Evolutionary conservation across 1,140 invertebrate species (phyloP).

Genomic region (Episyrphus balteatus): DNA sequence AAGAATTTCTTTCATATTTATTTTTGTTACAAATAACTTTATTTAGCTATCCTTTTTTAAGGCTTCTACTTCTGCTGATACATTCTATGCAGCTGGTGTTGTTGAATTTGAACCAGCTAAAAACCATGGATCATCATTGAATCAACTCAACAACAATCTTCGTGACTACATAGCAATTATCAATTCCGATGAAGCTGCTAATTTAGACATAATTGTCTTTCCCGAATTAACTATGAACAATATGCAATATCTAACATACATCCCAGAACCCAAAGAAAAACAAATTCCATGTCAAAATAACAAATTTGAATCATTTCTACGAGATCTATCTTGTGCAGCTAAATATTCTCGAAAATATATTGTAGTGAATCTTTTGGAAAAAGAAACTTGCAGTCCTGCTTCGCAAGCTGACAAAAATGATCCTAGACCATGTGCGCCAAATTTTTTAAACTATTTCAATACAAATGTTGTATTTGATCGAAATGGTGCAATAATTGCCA

Average conservation of each 20-base stretch:
- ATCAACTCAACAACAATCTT: background rate
- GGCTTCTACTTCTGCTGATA: constrained; percentile 37
- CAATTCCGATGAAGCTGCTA: constrained; percentile 5
- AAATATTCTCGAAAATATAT: constrained; percentile 17
- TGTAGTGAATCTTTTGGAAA: constrained; percentile 26
- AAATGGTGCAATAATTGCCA: constrained; percentile 41
- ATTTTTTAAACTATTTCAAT: constrained; percentile 43
- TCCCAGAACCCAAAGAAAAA: constrained; percentile 14
- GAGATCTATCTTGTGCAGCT: constrained; percentile 21
- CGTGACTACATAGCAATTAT: constrained; percentile 12
- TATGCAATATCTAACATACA: constrained; percentile 11
- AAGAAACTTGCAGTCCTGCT: constrained; percentile 15
- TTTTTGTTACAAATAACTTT: no score
- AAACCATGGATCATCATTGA: background rate
- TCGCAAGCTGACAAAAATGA: constrained; percentile 16
- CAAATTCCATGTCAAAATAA: constrained; percentile 21
- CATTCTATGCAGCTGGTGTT: constrained; percentile 40
- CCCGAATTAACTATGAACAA: constrained; percentile 51
- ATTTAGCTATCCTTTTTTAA: no score
- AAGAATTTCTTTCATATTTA: no score
- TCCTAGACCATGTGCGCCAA: constrained; percentile 15
- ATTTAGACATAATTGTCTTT: constrained; percentile 69
- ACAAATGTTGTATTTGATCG: constrained; percentile 61
- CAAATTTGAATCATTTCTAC: constrained; percentile 22
- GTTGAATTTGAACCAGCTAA: constrained; percentile 33